A percentile compares a stretch with the other conserved stretches of the same genome.
Evolutionary conservation across 2,888 invertebrate species (phyloP).

Genomic region (Cryptus armator): DNA sequence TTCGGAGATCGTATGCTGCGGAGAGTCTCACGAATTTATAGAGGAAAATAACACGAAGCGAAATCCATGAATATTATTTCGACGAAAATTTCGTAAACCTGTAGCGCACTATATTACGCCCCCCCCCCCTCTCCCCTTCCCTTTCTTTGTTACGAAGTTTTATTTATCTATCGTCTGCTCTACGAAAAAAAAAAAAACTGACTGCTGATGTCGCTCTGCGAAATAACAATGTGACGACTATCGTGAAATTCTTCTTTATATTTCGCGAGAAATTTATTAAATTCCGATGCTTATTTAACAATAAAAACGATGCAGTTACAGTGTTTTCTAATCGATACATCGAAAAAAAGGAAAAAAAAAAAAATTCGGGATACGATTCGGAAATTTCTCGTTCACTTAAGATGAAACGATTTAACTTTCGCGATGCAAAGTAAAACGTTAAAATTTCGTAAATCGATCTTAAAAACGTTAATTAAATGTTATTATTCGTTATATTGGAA

Average conservation of each 20-base stretch:
- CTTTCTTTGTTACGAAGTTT: no score
- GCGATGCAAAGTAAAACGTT: neutral
- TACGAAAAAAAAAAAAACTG: no score
- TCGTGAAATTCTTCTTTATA: neutral
- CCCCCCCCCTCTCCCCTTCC: no score
- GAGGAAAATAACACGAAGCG: neutral
- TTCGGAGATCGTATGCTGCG: neutral
- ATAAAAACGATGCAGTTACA: neutral
- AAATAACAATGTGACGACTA: neutral
- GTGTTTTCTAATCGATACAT: neutral
- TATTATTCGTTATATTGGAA: no score
- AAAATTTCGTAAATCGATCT: neutral
- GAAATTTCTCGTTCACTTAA: neutral
- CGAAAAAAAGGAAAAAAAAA: no score
- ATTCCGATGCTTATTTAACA: neutral
- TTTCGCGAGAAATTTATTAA: neutral
- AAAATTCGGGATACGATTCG: neutral
- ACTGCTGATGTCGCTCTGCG: no score
- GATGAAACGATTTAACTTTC: neutral
- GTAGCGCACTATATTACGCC: no score
- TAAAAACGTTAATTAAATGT: no score
- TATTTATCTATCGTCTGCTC: no score
- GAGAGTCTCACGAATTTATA: neutral
- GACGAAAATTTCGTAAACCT: no score
- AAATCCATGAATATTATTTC: no score